Percentiles rank a stretch among this genome's conserved stretches.
Evolutionary conservation across 2,888 invertebrate species (phyloP).

Genomic region (Colletes collaris): DNA sequence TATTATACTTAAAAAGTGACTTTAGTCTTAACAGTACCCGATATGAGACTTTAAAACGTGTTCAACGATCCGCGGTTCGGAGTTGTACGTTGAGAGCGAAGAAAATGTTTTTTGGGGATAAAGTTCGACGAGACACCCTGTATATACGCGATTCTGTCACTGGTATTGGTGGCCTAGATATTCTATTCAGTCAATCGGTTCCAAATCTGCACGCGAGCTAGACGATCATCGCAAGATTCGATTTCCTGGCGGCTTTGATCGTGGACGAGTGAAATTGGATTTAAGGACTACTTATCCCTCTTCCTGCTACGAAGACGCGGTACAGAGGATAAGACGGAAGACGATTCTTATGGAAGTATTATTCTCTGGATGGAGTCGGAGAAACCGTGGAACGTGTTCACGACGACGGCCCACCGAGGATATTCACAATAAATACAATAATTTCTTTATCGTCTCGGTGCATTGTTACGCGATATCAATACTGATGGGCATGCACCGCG

Average conservation of each 20-base stretch:
- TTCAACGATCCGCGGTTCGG: too few relatives aligned
- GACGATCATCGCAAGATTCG: slow-evolving; percentile 61
- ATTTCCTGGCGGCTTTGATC: slow-evolving; percentile 61
- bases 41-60: too few relatives aligned
- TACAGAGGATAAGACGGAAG: slow-evolving; percentile 28
- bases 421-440: slow-evolving; percentile 4
- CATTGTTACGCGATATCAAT: neutral
- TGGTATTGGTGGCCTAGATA: slow-evolving; percentile 47
- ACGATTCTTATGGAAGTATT: slow-evolving; percentile 25
- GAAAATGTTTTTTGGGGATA: too few relatives aligned
- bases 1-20: too few relatives aligned
- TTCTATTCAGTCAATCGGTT: slow-evolving; percentile 60
- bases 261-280: slow-evolving; percentile 53
- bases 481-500: neutral
- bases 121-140: too few relatives aligned
- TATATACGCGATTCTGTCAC: too few relatives aligned
- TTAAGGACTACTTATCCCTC: slow-evolving; percentile 54
- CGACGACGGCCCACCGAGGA: neutral
- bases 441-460: neutral
- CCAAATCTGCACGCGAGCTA: slow-evolving; percentile 62
- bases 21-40: too few relatives aligned
- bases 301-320: slow-evolving; percentile 15
- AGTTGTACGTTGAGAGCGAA: too few relatives aligned
- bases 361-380: neutral
- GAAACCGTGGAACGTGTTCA: neutral